These are phyloP conservation scores for Catagonus wagneri DNA, from an alignment of 2,113 vertebrate species.

Conservation along the genomic window DNA sequence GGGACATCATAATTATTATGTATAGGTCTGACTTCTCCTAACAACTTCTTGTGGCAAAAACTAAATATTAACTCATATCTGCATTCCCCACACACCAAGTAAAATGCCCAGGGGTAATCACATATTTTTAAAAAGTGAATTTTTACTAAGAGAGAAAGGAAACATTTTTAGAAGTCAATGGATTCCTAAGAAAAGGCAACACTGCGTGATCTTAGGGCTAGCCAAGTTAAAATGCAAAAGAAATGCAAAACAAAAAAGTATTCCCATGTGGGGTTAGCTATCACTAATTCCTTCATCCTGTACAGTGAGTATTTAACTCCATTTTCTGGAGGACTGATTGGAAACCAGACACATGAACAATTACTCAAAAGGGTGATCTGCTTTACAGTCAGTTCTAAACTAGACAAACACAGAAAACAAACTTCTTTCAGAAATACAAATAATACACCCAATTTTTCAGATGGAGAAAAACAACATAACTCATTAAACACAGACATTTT, in stretches of 20 bases:
- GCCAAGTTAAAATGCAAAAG: slow-evolving; percentile 1
- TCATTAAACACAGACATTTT: neutral
- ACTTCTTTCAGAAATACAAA: slow-evolving; percentile 32
- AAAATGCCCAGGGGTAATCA: slow-evolving; percentile 7
- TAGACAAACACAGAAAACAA: slow-evolving; percentile 21
- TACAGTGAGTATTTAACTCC: neutral
- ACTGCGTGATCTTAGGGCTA: neutral
- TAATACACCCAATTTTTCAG: slow-evolving; percentile 21
- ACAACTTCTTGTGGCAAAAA: slow-evolving; percentile 45
- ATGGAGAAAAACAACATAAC: neutral
- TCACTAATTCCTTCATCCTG: slow-evolving; percentile 36
- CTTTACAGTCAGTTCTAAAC: neutral
- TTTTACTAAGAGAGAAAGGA: slow-evolving; percentile 28
- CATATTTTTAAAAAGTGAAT: neutral
- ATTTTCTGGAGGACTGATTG: neutral
- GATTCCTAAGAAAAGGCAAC: neutral
- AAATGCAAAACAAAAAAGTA: slow-evolving; percentile 40
- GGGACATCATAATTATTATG: neutral
- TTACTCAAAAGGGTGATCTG: neutral
- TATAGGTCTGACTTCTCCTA: slow-evolving; percentile 11
- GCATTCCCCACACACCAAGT: neutral
- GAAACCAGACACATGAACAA: slow-evolving; percentile 26
- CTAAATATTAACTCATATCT: slow-evolving; percentile 48
- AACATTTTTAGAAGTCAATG: slow-evolving; percentile 41
- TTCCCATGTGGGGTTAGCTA: neutral